Percentiles rank a stretch among this genome's conserved stretches.
These are phyloP conservation scores for Aphaenogaster ashmeadi DNA, from an alignment of 1,140 invertebrate species.

Conservation along the genomic window DNA sequence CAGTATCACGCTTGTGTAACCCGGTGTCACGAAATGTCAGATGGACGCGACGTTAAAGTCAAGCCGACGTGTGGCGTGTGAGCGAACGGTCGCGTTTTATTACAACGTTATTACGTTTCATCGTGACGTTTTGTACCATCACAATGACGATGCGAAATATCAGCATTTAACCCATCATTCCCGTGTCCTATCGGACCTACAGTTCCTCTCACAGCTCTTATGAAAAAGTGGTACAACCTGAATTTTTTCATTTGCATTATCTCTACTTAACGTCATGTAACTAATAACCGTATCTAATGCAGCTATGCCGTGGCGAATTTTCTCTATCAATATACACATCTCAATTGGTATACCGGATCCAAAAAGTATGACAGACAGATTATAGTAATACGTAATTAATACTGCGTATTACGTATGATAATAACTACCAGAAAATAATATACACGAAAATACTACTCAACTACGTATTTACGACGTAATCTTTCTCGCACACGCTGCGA, in stretches of 20 bases:
- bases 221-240: conserved; percentile 5
- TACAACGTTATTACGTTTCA: conserved; percentile 64
- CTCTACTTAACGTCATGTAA: neutral
- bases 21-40: conserved; percentile 60
- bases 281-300: conserved; percentile 18
- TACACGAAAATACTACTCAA: neutral
- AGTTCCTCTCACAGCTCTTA: neutral
- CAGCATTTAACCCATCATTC: conserved; percentile 54
- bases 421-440: neutral
- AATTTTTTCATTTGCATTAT: conserved; percentile 25
- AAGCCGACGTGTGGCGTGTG: conserved; percentile 45
- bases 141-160: conserved; percentile 63
- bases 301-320: neutral
- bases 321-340: neutral
- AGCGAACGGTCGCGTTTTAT: conserved; percentile 58
- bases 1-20: conserved; percentile 64
- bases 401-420: neutral
- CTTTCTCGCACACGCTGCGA: neutral
- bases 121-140: conserved; percentile 62
- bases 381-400: conserved; percentile 16
- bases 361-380: neutral
- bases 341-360: neutral
- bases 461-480: neutral
- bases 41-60: conserved; percentile 61
- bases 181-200: conserved; percentile 3